These are phyloP conservation scores for Pongo pygmaeus DNA, from an alignment of 2,113 vertebrate species.

Conservation along the genomic window DNA sequence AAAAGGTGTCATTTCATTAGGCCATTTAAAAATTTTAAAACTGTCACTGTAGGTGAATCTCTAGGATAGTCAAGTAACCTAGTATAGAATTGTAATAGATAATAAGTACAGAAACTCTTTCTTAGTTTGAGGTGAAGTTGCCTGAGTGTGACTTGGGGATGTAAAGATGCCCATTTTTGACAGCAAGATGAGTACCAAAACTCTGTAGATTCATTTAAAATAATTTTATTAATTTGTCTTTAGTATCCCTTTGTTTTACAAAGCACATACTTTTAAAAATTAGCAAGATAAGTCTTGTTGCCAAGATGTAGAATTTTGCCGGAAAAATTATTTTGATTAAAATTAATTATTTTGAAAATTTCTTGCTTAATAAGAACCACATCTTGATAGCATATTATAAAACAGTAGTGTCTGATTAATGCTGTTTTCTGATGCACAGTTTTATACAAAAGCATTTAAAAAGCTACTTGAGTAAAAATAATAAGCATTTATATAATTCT, in stretches of 20 bases:
- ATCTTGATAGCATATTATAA: background rate
- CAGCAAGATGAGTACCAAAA: background rate
- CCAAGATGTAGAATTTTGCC: background rate
- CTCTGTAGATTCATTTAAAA: background rate
- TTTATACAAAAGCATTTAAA: background rate
- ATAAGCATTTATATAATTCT: background rate
- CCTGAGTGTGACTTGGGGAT: background rate
- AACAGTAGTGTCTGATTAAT: background rate
- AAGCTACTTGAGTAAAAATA: background rate
- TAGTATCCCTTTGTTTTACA: background rate
- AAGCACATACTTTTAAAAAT: background rate
- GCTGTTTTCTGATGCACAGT: background rate
- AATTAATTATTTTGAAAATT: background rate
- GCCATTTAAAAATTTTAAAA: background rate
- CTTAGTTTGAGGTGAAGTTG: background rate
- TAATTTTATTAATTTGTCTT: background rate
- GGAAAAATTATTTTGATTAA: constrained; percentile 4
- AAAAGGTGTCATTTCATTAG: background rate
- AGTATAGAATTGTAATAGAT: background rate
- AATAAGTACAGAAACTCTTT: background rate
- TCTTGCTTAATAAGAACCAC: background rate
- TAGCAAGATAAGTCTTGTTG: background rate
- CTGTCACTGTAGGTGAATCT: background rate
- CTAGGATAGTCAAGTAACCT: background rate
- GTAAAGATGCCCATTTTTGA: background rate